phyloP scores from a whole-genome alignment of 1,140 invertebrate species.

The Listronotus oregonensis region DNA sequence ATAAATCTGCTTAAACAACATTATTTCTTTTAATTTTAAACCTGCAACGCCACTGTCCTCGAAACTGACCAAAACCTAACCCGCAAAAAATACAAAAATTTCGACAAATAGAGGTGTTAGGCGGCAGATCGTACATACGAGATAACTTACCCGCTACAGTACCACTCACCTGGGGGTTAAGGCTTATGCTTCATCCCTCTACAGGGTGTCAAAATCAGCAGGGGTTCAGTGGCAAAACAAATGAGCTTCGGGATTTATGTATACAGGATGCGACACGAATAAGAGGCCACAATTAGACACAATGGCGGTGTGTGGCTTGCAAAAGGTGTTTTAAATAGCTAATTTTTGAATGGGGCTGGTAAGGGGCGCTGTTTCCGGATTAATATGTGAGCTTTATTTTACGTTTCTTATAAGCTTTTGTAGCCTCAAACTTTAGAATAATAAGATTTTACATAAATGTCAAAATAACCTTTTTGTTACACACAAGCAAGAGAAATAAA shows the following conservation, averaged over 20 bases:
- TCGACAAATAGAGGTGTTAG: conserved; percentile 24
- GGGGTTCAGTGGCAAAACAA: conserved; percentile 13
- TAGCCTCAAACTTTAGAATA: conserved; percentile 1
- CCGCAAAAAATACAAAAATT: conserved; percentile 10
- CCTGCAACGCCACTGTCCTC: neutral
- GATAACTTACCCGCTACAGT: conserved; percentile 19
- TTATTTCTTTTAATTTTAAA: no score
- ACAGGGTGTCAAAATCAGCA: conserved; percentile 10
- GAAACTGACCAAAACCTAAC: conserved; percentile 10
- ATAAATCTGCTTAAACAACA: no score
- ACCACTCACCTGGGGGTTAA: conserved; percentile 20
- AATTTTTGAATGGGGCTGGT: conserved; percentile 9
- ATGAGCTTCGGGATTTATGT: conserved; percentile 17
- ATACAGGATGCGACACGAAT: conserved; percentile 26
- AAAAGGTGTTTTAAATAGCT: conserved; percentile 14
- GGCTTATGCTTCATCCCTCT: conserved; percentile 24
- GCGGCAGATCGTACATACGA: conserved; percentile 17
- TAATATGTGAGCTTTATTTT: neutral
- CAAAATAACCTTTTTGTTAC: conserved; percentile 8
- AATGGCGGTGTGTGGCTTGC: conserved; percentile 17
- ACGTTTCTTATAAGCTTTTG: neutral
- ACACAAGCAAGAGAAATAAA: no score
- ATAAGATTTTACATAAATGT: conserved; percentile 2
- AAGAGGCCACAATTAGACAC: conserved; percentile 23
- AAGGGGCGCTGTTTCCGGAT: conserved; percentile 10